A percentile compares a stretch with the other conserved stretches of the same genome.
These are phyloP conservation scores for Trissonchulus sp. DNA, from an alignment of 2,888 invertebrate species.

Conservation along the genomic window DNA sequence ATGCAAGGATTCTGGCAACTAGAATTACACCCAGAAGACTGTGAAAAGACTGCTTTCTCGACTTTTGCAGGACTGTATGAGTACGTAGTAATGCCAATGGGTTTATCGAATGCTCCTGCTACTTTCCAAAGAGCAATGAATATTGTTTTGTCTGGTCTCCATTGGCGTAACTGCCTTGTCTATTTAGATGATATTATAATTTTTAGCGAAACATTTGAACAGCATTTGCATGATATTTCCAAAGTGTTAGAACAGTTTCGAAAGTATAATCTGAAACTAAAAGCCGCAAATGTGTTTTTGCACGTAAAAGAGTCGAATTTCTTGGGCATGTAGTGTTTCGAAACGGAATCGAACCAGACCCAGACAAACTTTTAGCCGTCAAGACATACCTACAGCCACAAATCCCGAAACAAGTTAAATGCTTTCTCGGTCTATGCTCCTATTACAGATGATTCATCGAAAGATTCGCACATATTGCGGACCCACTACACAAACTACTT, in stretches of 20 bases:
- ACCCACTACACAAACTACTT: neutral
- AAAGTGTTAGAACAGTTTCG: neutral
- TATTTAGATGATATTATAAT: conserved; percentile 25
- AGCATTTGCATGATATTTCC: neutral
- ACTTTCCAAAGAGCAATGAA: conserved; percentile 35
- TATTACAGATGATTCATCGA: neutral
- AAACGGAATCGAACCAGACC: neutral
- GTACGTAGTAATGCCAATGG: conserved; percentile 22
- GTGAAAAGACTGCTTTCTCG: conserved; percentile 34
- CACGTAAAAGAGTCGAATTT: neutral
- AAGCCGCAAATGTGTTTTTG: conserved; percentile 9
- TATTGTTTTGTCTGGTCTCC: neutral
- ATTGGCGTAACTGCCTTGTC: conserved; percentile 9
- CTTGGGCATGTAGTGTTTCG: neutral
- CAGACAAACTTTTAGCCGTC: neutral
- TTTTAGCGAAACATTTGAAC: conserved; percentile 11
- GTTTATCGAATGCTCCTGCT: conserved; percentile 34
- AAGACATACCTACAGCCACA: neutral
- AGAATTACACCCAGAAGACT: conserved; percentile 30
- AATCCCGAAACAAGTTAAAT: neutral
- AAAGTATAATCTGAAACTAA: conserved; percentile 7
- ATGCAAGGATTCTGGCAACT: conserved; percentile 30
- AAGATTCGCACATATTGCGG: neutral
- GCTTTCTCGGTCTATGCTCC: neutral
- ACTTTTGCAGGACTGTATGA: conserved; percentile 35